Conservation (phyloP, 1,140 invertebrate species). For the Musca domestica region DNA sequence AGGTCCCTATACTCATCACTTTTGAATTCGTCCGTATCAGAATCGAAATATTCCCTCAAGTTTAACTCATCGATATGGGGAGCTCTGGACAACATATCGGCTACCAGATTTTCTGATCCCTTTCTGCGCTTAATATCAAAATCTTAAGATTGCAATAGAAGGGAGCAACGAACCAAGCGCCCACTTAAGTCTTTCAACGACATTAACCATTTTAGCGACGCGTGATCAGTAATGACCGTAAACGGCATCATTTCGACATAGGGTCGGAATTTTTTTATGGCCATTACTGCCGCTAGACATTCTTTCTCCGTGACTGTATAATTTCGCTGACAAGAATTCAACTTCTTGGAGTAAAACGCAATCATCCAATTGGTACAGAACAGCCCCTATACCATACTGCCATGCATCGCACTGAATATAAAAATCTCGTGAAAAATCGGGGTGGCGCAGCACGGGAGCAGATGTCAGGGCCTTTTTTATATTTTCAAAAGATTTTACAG, state of each 20-base stretch:
- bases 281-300: too few species aligned
- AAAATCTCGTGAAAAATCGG: constrained; percentile 47
- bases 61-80: neutral
- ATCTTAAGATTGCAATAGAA: neutral
- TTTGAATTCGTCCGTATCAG: neutral
- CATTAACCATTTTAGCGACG: constrained; percentile 20
- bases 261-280: constrained; percentile 51
- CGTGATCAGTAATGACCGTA: too few species aligned
- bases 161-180: neutral
- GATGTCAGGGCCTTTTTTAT: constrained; percentile 37
- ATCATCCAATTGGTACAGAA: constrained; percentile 42
- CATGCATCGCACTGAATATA: constrained; percentile 50
- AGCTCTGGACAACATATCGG: neutral
- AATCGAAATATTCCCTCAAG: neutral
- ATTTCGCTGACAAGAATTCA: too few species aligned
- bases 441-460: constrained; percentile 43
- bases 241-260: constrained; percentile 53
- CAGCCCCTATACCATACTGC: constrained; percentile 39
- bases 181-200: neutral
- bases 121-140: neutral
- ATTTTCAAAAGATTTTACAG: too few species aligned
- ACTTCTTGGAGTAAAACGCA: neutral
- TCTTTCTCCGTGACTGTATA: constrained; percentile 4
- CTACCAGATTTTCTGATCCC: neutral
- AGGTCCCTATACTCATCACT: neutral